phyloP scores from a whole-genome alignment of 2,888 invertebrate species.

The Trissonchulus latispiculum region DNA sequence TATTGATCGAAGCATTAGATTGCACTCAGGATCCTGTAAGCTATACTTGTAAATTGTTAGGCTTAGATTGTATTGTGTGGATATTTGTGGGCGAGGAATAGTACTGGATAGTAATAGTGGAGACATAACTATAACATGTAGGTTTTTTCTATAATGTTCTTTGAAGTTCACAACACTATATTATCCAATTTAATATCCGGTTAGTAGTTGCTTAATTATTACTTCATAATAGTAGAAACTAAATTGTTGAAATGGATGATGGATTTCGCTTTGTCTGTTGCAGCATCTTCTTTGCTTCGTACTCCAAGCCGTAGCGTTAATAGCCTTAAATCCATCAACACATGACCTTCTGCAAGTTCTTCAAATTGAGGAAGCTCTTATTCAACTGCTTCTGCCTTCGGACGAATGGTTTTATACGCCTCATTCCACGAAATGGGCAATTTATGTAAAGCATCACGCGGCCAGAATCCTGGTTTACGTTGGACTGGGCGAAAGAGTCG shows the following conservation, averaged over 20 bases:
- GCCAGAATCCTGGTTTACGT: conserved; percentile 57
- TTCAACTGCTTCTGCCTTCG: conserved; percentile 56
- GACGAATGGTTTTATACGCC: conserved; percentile 61
- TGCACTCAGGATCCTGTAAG: conserved; percentile 57
- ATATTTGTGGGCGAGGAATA: too few species aligned
- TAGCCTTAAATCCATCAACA: conserved; percentile 54
- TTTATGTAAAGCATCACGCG: conserved; percentile 58
- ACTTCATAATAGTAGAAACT: too few species aligned
- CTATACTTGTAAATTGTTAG: conserved; percentile 20
- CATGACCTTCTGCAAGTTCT: conserved; percentile 53
- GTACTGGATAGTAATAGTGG: too few species aligned
- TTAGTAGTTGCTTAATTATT: too few species aligned
- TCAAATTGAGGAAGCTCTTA: conserved; percentile 55
- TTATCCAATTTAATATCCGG: too few species aligned
- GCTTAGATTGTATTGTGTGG: too few species aligned
- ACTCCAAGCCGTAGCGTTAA: conserved; percentile 54
- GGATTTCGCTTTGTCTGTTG: too few species aligned
- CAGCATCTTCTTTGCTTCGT: conserved; percentile 57
- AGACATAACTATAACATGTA: too few species aligned
- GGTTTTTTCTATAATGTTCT: too few species aligned
- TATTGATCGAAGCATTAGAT: conserved; percentile 55
- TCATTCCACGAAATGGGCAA: conserved; percentile 56
- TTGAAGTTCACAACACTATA: too few species aligned
- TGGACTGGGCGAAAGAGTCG: conserved; percentile 55
- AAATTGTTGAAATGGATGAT: too few species aligned